A percentile compares a stretch with the other conserved stretches of the same genome.
Conservation (phyloP, 2,113 vertebrate species). For the Leptobrachium leishanense region DNA sequence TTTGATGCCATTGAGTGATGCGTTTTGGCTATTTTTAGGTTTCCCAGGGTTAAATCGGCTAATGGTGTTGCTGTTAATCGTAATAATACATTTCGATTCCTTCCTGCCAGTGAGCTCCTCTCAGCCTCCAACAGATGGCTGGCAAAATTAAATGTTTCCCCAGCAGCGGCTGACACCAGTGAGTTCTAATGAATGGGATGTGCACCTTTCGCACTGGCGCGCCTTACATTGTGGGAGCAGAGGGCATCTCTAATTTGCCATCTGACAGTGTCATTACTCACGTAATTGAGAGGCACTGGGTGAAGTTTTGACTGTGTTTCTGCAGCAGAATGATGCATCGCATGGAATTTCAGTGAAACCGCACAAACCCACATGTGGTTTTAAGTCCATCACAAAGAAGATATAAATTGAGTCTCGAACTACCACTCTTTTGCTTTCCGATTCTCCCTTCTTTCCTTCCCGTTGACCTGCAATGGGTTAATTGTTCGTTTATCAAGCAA, state of each 20-base stretch:
- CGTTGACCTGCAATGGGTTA: slow-evolving; percentile 7
- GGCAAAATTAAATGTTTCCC: slow-evolving; percentile 57
- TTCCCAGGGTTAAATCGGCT: background rate
- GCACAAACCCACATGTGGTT: slow-evolving; percentile 55
- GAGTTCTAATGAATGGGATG: slow-evolving; percentile 62
- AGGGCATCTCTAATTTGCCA: slow-evolving; percentile 60
- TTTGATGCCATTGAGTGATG: no score
- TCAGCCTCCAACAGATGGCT: slow-evolving; percentile 63
- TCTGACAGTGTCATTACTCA: slow-evolving; percentile 59
- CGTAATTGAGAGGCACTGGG: slow-evolving; percentile 56
- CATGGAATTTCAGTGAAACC: slow-evolving; percentile 59
- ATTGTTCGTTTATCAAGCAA: slow-evolving; percentile 50
- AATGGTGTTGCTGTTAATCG: slow-evolving; percentile 31
- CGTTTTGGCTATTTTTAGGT: background rate
- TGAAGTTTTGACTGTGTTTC: slow-evolving; percentile 56
- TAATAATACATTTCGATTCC: slow-evolving; percentile 36
- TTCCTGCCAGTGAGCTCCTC: slow-evolving; percentile 44
- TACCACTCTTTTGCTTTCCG: slow-evolving; percentile 13
- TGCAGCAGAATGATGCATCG: slow-evolving; percentile 66
- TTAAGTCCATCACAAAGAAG: slow-evolving; percentile 62
- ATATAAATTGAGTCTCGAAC: slow-evolving; percentile 64
- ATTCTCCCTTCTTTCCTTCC: no score
- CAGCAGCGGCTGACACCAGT: slow-evolving; percentile 59
- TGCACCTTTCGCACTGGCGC: slow-evolving; percentile 54
- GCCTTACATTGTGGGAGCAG: slow-evolving; percentile 62